Conservation (phyloP, 1,140 invertebrate genomes). For the Drosophila jambulina region DNA sequence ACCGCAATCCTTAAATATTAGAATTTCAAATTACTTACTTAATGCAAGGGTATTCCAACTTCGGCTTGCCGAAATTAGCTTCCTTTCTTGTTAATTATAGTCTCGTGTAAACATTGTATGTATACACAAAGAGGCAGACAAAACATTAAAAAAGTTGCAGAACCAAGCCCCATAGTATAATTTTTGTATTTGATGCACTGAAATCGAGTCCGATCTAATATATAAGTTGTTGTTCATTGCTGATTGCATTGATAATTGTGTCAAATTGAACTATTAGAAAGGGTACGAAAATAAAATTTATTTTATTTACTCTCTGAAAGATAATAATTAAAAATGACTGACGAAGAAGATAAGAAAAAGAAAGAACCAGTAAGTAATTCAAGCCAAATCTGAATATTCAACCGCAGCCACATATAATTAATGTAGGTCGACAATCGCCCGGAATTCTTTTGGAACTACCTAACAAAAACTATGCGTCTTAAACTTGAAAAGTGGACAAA, state of each 20-base stretch:
- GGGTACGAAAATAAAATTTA: background rate
- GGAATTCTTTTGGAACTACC: conserved; percentile 7
- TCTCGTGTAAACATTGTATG: too few species aligned
- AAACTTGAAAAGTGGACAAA: conserved; percentile 9
- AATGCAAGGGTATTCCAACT: too few species aligned
- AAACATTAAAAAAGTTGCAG: too few species aligned
- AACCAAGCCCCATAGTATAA: too few species aligned
- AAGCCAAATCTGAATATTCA: background rate
- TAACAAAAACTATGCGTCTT: conserved; percentile 1
- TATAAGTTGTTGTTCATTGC: too few species aligned
- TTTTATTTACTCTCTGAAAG: background rate
- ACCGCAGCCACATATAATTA: background rate
- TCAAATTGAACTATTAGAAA: background rate
- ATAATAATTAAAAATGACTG: conserved; percentile 1
- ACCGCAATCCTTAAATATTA: too few species aligned
- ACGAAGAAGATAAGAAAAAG: conserved; percentile 5
- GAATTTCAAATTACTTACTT: too few species aligned
- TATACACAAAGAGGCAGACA: too few species aligned
- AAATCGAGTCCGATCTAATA: too few species aligned
- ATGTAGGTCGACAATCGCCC: conserved; percentile 1
- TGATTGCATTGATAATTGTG: background rate
- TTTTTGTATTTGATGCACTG: too few species aligned
- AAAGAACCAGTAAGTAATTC: conserved; percentile 1
- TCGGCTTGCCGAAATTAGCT: too few species aligned
- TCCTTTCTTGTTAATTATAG: too few species aligned